These are phyloP conservation scores for Recurvirostra avosetta DNA, from an alignment of 2,113 vertebrate species.

Conservation along the genomic window DNA sequence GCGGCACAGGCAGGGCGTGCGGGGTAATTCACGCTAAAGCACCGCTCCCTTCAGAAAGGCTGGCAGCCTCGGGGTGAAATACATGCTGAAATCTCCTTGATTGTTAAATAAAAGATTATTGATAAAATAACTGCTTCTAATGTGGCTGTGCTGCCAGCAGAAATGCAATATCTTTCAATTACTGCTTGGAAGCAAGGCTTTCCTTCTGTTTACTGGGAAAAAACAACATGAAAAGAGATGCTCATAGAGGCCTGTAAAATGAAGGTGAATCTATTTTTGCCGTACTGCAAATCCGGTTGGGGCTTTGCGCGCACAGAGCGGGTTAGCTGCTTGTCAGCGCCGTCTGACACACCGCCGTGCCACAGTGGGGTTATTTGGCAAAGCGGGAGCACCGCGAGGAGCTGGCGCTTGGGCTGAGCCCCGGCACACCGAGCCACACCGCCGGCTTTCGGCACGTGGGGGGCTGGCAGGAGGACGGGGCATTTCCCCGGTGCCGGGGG, in stretches of 20 bases:
- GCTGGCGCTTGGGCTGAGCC: not conserved
- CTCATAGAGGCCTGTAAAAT: not conserved
- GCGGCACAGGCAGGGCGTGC: not conserved
- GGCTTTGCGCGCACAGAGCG: rapidly evolving
- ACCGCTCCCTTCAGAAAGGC: conserved; percentile 4
- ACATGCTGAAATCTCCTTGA: conserved; percentile 54
- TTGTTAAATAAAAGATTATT: conserved; percentile 63
- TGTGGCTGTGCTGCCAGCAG: conserved; percentile 1
- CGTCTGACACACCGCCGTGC: rapidly evolving
- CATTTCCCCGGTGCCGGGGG: rapidly evolving
- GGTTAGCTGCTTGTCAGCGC: not conserved
- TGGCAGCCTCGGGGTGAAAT: conserved; percentile 32
- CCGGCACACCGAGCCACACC: rapidly evolving
- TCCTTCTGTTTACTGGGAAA: conserved; percentile 11
- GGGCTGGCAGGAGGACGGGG: not conserved
- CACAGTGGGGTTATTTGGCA: not conserved
- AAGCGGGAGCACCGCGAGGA: not conserved
- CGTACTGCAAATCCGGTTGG: not conserved
- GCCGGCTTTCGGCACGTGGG: rapidly evolving
- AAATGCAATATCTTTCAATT: conserved; percentile 38
- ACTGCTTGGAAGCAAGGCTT: not conserved
- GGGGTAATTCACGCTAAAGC: conserved; percentile 19
- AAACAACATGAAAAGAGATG: not conserved
- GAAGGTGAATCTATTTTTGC: not conserved
- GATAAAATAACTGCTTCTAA: conserved; percentile 60